Conservation (phyloP, 2,797 vertebrate species). For the Megaceryle alcyon region DNA sequence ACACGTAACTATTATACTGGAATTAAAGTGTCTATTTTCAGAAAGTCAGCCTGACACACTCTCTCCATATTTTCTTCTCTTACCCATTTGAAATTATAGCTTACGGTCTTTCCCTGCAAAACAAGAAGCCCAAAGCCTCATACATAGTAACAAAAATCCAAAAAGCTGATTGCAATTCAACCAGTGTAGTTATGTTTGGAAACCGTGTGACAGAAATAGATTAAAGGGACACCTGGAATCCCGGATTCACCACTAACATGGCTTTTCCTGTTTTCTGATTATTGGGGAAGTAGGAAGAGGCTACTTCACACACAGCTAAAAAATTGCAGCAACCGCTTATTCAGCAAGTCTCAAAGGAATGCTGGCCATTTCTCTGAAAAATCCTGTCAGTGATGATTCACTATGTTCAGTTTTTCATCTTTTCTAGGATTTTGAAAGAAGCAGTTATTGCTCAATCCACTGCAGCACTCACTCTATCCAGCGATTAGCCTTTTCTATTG, state of each 20-base stretch:
- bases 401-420: conserved; percentile 31
- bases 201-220: background rate
- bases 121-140: background rate
- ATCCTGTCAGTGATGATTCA: conserved; percentile 16
- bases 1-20: background rate
- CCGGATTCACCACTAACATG: background rate
- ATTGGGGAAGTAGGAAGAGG: background rate
- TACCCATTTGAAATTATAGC: background rate
- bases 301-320: background rate
- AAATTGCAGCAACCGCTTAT: conserved; percentile 31
- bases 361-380: conserved; percentile 6
- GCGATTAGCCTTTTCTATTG: background rate
- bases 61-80: background rate
- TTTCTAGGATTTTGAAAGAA: conserved; percentile 25
- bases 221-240: background rate
- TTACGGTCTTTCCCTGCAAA: background rate
- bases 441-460: background rate
- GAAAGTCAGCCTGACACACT: background rate
- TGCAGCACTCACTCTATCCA: background rate
- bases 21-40: background rate
- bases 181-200: background rate
- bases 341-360: conserved; percentile 34
- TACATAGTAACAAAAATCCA: background rate
- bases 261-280: background rate
- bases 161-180: background rate